Evolutionary conservation across 2,797 vertebrate genomes (phyloP).

Genomic region (Cuculus canorus): DNA sequence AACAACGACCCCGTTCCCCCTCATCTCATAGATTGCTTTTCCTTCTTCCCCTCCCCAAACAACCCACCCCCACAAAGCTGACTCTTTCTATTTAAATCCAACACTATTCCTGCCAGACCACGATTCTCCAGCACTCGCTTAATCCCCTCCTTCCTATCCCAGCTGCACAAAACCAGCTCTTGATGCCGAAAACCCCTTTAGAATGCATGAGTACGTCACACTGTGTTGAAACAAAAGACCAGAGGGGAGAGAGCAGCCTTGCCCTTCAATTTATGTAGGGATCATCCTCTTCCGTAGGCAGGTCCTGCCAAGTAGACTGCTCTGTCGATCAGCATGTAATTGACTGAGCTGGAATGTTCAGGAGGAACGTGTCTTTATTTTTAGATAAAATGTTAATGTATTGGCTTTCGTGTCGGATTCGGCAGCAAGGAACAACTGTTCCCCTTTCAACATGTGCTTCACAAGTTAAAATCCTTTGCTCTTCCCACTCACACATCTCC

Average conservation of each 20-base stretch:
- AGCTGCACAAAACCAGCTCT: conserved; percentile 62
- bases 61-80: conserved; percentile 42
- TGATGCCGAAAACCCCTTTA: conserved; percentile 55
- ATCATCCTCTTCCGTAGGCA: conserved; percentile 52
- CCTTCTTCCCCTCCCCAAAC: not conserved
- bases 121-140: conserved; percentile 45
- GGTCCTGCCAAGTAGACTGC: conserved; percentile 61
- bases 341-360: conserved; percentile 66
- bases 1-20: not conserved
- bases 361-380: conserved; percentile 63
- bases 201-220: conserved; percentile 53
- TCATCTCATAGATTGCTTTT: conserved; percentile 45
- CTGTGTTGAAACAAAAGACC: conserved; percentile 33
- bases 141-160: conserved; percentile 42
- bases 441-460: conserved; percentile 71
- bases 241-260: conserved; percentile 17
- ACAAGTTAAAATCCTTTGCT: conserved; percentile 66
- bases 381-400: conserved; percentile 67
- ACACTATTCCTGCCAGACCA: conserved; percentile 57
- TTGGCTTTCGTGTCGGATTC: conserved; percentile 63
- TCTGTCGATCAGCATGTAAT: conserved; percentile 66
- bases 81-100: conserved; percentile 69
- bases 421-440: conserved; percentile 70
- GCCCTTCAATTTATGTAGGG: conserved; percentile 42
- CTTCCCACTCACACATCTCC: conserved; percentile 65